Base-by-base conservation (phyloP, 2,797 vertebrate genomes). In the Sandelia bainsii region DNA sequence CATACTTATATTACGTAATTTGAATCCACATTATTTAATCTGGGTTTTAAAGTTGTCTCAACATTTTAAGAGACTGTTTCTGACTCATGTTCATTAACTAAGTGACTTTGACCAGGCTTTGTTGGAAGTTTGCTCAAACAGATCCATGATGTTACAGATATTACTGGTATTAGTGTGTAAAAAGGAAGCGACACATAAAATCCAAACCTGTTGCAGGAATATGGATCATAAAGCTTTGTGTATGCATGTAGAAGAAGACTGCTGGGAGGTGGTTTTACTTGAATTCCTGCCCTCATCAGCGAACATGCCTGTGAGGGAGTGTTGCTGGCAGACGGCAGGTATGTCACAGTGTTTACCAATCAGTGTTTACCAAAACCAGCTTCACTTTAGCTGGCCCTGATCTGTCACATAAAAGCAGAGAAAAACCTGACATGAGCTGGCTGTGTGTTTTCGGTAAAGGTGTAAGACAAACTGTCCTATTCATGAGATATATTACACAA, bases 301-400 rank as follows among this genome's bases (percentile, higher is more conserved):
- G 34, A 62, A 34, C 20, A 16, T 29, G 50, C 54, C 62, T 53
- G 66, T 6, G 62, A 81, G 52, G 73, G 74, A 65, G 77, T 49
- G 75, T 4, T 67, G 69, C 4, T 80, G 66, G 81, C 69, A 77
- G 74, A 56, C 17, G 20, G 59, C 73, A 73, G 77, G 63, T 70
- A 63, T 75, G 84, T 85, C 79, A 39, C 37, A 5, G 45, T 8
- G 6, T 83, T 62, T 34, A 57, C 87, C 83, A 63, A 11, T 87
- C 85, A 71, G 45, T 8, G 6, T 83, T 62, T 34, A 57, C 87
- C 83, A 63, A 11, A 86, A 71, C 75, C 80, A 6, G 1, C 63
- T 42, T 32, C 48, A 32, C 66, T 37, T 67, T 68, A 72, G 64
- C 72, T 27, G 66, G 46, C 75, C 75, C 7, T n/a, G 52, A 77